Percentiles rank a stretch among this genome's conserved stretches.
Evolutionary conservation across 2,113 vertebrate species (phyloP).

Genomic region (Otus sunia): DNA sequence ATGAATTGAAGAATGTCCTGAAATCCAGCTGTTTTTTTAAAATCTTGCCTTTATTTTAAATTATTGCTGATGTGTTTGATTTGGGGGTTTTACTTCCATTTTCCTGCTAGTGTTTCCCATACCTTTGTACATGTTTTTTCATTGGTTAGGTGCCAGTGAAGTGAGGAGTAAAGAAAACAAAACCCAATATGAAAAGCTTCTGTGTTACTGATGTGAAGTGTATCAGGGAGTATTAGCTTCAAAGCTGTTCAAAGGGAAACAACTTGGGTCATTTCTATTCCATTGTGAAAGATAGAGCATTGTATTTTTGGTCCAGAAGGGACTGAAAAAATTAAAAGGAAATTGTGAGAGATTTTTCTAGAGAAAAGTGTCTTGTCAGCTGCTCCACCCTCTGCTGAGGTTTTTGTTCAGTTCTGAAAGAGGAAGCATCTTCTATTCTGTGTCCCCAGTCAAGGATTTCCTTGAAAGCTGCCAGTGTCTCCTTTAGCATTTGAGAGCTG

Average conservation of each 20-base stretch:
- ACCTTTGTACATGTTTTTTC: not conserved
- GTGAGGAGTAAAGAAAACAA: not conserved
- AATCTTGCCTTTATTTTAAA: not conserved
- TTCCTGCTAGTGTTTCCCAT: not conserved
- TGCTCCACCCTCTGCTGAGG: not conserved
- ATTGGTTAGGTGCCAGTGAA: not conserved
- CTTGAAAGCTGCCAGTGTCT: not conserved
- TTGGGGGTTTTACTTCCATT: not conserved
- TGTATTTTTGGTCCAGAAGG: not conserved
- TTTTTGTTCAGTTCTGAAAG: not conserved
- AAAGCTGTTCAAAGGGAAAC: not conserved
- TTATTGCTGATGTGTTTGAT: not conserved
- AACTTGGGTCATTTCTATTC: not conserved
- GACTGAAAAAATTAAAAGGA: not conserved
- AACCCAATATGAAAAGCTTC: not conserved
- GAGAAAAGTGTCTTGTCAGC: not conserved
- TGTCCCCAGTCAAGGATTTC: not conserved
- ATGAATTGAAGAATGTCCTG: not conserved
- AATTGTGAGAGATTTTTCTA: not conserved
- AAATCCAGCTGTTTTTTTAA: not conserved
- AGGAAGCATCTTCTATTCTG: not conserved
- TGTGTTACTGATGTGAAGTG: not conserved
- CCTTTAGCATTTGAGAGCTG: not conserved
- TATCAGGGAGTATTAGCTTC: not conserved
- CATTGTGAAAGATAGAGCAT: not conserved